Evolutionary conservation across 2,888 invertebrate genomes (phyloP).

Genomic region (Cataglyphis albicans): DNA sequence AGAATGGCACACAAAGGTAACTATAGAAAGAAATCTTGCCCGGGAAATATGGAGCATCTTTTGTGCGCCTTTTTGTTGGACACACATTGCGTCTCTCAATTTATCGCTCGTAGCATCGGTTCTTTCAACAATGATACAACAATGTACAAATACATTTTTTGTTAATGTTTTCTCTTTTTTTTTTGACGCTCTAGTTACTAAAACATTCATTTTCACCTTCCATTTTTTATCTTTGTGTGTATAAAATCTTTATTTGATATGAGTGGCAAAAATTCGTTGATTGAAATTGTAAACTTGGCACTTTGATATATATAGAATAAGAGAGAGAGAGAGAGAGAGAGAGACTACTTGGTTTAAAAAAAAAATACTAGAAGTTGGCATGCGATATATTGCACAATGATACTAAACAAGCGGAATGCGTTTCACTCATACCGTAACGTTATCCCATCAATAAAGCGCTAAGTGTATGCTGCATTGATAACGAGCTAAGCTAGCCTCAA

Average conservation of each 20-base stretch:
- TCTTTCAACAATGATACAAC: conserved; percentile 5
- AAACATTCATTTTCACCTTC: neutral
- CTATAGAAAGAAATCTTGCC: conserved; percentile 53
- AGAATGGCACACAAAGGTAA: conserved; percentile 74
- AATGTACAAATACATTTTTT: conserved; percentile 3
- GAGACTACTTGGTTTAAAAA: neutral
- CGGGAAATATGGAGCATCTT: conserved; percentile 28
- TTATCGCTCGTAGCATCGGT: neutral
- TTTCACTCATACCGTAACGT: conserved; percentile 19
- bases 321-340: neutral
- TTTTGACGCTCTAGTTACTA: neutral
- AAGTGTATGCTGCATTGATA: conserved; percentile 46
- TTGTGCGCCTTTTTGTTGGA: conserved; percentile 27
- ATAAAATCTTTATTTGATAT: neutral
- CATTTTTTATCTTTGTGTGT: neutral
- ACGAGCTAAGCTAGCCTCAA: conserved; percentile 38
- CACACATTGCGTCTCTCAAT: conserved; percentile 11
- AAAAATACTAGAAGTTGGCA: neutral
- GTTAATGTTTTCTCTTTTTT: neutral
- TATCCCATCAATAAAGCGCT: conserved; percentile 34
- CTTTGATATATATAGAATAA: neutral
- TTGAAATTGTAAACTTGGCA: conserved; percentile 17
- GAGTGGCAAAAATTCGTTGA: neutral
- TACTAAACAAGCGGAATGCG: conserved; percentile 21
- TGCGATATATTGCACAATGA: conserved; percentile 4